These are phyloP conservation scores for Cactoblastis cactorum DNA, from an alignment of 2,888 invertebrate species.

Conservation along the genomic window DNA sequence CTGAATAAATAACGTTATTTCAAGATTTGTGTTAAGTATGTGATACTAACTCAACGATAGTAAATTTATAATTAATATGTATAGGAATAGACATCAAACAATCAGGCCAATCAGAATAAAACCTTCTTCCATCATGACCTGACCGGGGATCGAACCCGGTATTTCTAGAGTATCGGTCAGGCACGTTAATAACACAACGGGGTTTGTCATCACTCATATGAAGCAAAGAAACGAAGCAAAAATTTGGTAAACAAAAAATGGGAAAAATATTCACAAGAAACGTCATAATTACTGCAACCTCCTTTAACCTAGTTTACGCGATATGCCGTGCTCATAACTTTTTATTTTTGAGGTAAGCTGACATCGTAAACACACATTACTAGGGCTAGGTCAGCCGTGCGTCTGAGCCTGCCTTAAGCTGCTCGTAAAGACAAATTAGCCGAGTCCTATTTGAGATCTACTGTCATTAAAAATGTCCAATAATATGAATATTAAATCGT, in stretches of 20 bases:
- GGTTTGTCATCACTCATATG: no score
- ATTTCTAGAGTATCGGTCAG: no score
- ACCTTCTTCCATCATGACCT: no score
- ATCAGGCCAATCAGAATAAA: no score
- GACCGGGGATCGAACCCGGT: no score
- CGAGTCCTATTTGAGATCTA: conserved; percentile 40
- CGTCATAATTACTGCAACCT: conserved; percentile 3
- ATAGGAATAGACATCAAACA: no score
- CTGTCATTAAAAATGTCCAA: conserved; percentile 1
- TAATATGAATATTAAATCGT: background rate
- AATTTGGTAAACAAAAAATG: background rate
- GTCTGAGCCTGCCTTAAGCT: conserved; percentile 44
- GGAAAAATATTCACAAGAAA: background rate
- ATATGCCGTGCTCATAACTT: conserved; percentile 2
- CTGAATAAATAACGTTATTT: no score
- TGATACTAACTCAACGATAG: no score
- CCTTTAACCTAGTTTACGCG: background rate
- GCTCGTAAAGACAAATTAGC: conserved; percentile 68
- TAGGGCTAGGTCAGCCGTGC: conserved; percentile 43
- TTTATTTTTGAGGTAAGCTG: conserved; percentile 6
- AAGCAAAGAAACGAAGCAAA: no score
- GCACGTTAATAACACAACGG: no score
- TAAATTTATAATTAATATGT: no score
- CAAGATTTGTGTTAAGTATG: no score
- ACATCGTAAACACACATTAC: conserved; percentile 29